Base-by-base conservation (phyloP, 2,113 vertebrate species). In the Eolophus roseicapilla region DNA sequence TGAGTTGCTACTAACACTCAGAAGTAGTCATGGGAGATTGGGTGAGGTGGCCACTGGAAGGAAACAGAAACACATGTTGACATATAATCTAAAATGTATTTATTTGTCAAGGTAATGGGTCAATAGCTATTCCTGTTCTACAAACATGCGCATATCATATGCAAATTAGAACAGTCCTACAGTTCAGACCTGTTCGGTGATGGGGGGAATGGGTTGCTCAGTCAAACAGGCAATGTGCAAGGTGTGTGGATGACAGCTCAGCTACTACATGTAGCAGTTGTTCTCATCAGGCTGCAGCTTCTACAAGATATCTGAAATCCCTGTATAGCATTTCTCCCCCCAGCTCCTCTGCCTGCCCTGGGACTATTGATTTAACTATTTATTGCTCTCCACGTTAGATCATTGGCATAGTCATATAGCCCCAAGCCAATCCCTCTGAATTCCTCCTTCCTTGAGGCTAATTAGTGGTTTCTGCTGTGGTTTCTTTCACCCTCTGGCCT, bases 121-220 rank as follows among this genome's bases (percentile, higher is more conserved):
- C 27, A 43, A 1, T 0, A 5, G 25, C 0, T 2, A 37, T 67
- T 73, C 49, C 31, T 86, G 1, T 78, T 63, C 11, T 73, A 35
- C 23, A 29, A 11, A 25, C 41, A 41, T 1, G 0, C 0, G 0
- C 0, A 0, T 17, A 9, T 31, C 19, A 13, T 3, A 17, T 10
- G 4, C 44, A 62, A 50, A 18, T 33, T 1, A 43, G 65, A 88
- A 23, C 88, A 49, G 31, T 44, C 8, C 19, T 74, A 2, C 31
- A 1, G 33, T 29, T 57, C 17, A n/a, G 55, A 46, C n/a, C 11
- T 28, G 18, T 63, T 8, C 43, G 9, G 19, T 39, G 68, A 24
- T 0, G 0, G 15, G 33, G 10, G 53, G 29, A 75, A 5, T 9
- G 23, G 43, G 20, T 23, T 4, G 3, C 7, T 77, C 18, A 1